Evolutionary conservation across 64 coral and sea anemone species (phyloP).

Genomic region (Dendrophyllia cribrosa): DNA sequence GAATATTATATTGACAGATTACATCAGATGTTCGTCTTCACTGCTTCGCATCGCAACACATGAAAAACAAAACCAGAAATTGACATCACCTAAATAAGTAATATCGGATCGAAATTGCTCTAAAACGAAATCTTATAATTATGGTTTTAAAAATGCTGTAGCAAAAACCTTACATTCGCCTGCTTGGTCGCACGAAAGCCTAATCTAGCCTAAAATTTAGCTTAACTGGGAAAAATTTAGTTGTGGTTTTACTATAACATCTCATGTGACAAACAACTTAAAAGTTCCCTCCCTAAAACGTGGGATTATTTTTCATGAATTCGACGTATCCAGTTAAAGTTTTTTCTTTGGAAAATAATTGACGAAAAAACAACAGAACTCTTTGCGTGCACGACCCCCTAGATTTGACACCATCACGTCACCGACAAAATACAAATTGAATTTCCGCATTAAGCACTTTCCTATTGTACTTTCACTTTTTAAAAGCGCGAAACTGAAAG

Average conservation of each 20-base stretch:
- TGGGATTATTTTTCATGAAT: slow-evolving; percentile 18
- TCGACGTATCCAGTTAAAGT: background rate
- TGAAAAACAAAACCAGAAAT: background rate
- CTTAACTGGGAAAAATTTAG: background rate
- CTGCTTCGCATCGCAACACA: background rate
- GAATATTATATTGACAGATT: background rate
- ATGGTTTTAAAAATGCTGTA: too few relatives aligned
- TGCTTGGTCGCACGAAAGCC: background rate
- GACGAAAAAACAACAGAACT: background rate
- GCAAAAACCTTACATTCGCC: background rate
- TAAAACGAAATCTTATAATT: background rate
- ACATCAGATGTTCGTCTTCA: background rate
- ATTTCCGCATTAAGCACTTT: slow-evolving; percentile 23
- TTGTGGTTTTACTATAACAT: background rate
- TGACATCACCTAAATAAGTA: background rate
- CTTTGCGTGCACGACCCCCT: slow-evolving; percentile 21
- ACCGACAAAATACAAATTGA: background rate
- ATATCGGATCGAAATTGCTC: background rate
- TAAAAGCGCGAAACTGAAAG: background rate
- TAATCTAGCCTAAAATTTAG: background rate
- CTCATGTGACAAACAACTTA: slow-evolving; percentile 29
- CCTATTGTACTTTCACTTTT: background rate
- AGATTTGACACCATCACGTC: background rate
- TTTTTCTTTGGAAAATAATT: background rate
- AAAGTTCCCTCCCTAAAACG: background rate